Base-by-base conservation (phyloP, 2,113 vertebrate genomes). In the Amia ocellicauda region DNA sequence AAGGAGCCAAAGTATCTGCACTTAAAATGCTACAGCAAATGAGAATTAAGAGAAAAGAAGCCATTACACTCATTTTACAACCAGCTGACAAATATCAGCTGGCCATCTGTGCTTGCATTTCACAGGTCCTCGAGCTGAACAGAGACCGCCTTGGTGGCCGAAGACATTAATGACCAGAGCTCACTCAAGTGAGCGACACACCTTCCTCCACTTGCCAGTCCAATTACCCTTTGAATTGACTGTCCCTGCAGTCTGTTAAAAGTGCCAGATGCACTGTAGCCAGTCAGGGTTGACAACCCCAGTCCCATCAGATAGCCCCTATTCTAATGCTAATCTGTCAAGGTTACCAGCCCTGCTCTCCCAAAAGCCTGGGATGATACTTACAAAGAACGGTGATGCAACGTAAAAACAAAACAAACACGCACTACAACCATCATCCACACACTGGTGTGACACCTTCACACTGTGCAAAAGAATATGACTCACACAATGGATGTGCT, bases 281-380 rank as follows among this genome's bases (percentile, higher is more conserved):
- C 77, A 22, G 74, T 78, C 72, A 77, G 68, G 76, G 74, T n/a
- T 75, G 79, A 82, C 70, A 74, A 72, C 73, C 70, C 75, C 70
- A 43, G 61, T 64, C 69, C 65, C 71, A 71, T 76, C 55, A 28
- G 59, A 71, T 69, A 72, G 61, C 72, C 70, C 61, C 69, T 65
- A 63, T 67, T 73, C 54, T 70, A 47, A 79, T 74, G 79, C 64
- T 80, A 80, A 77, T 77, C 68, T 9, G 74, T 41, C 23, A 49
- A 26, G 40, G 58, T 57, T 73, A 45, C 27, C 62, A 53, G 70
- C 74, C 58, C 45, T 13, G 27, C 29, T 29, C 13, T 53, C 59
- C 41, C 47, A 54, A 54, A 27, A 36, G 5, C 11, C 5, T 36
- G 31, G 11, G n/a, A n/a, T n/a, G n/a, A n/a, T n/a, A n/a, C n/a